Base-by-base conservation (phyloP, 2,888 invertebrate genomes). In the Coenonympha arcania region DNA sequence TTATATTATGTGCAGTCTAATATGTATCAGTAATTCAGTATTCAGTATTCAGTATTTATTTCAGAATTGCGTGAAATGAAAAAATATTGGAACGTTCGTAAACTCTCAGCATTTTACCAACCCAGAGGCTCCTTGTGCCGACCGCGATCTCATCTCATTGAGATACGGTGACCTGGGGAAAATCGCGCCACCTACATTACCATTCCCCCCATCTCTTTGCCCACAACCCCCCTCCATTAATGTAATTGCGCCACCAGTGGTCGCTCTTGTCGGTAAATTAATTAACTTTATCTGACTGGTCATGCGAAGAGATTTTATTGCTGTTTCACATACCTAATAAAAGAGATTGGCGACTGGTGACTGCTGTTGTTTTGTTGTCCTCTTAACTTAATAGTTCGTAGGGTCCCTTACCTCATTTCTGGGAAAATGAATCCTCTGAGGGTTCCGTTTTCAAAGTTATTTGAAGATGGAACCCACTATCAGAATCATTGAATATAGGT, bases 111-210 rank as follows among this genome's bases (percentile, higher is more conserved):
- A 31, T 33, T 15, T 8, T 42, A 52, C 30, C 31, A 34, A 44
- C 22, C 1, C 2, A 13, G 5, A 46, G 13, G 16, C 33, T 39
- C 30, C 26, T 24, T 9, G 16, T 22, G 36, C 26, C 15, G 40
- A 39, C 51, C 56, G 48, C 43, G 52, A 36, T 36, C 51, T 45
- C 51, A 44, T 41, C 68, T 74, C 76, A 81, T 76, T 76, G 72
- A 66, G 75, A 85, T 77, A 68, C 85, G 69, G 73, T 73, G 81
- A 84, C 80, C 83, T 77, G 73, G 63, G 69, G 60, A 68, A 71
- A 76, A 73, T 72, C 69, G 60, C 61, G 66, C 70, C 69, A 55
- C 69, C 70, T 64, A 64, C 66, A 69, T 74, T 74, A 72, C 68
- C 73, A 71, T 74, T 8, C 63, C 71, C 66, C 60, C 56, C 58